phyloP scores from a whole-genome alignment of 2,888 invertebrate genomes.

The Protonemura montana region DNA sequence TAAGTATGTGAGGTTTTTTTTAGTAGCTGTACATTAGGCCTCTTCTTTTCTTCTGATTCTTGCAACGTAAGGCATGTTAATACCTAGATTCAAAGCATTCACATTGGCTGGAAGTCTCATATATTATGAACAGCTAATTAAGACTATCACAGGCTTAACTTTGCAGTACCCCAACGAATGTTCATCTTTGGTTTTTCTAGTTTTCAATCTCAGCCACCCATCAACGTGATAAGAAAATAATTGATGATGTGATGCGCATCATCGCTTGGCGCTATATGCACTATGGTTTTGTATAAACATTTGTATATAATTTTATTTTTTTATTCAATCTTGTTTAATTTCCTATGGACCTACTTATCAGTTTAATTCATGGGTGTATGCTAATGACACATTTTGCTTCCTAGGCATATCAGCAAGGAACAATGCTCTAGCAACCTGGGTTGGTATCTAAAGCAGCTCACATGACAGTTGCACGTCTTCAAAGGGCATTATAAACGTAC shows the following conservation, averaged over 20 bases:
- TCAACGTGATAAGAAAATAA: neutral
- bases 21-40: no score
- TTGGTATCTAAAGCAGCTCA: neutral
- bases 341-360: neutral
- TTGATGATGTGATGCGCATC: neutral
- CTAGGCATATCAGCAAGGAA: neutral
- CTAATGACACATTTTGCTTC: neutral
- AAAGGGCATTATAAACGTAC: slow-evolving; percentile 43
- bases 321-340: neutral
- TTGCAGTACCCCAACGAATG: neutral
- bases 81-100: neutral
- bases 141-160: neutral
- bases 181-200: neutral
- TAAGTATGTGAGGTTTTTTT: no score
- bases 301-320: neutral
- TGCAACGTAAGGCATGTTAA: neutral
- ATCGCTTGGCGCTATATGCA: neutral
- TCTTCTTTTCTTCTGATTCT: no score
- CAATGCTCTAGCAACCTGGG: neutral
- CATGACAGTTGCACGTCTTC: slow-evolving; percentile 37
- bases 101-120: neutral
- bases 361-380: neutral
- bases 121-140: neutral
- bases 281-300: neutral
- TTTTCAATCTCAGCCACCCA: neutral